phyloP scores from a whole-genome alignment of 2,888 invertebrate genomes.

The Cyclophora albipunctata region DNA sequence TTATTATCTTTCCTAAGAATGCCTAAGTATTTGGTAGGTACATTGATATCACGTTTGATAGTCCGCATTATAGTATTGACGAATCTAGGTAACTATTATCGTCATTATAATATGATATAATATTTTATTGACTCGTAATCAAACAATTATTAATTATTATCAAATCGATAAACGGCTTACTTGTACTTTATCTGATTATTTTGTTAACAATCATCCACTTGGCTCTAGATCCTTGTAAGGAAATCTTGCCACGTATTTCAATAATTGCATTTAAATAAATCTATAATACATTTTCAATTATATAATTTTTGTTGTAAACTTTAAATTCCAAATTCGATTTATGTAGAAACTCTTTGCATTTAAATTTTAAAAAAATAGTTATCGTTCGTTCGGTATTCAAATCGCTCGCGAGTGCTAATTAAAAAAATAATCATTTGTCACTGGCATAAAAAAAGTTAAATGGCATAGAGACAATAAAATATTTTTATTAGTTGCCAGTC shows the following conservation, averaged over 20 bases:
- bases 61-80: no score
- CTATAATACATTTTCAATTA: no score
- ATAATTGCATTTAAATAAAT: not conserved
- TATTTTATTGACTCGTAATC: conserved; percentile 29
- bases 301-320: no score
- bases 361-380: not conserved
- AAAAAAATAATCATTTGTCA: conserved; percentile 13
- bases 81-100: no score
- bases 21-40: no score
- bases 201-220: conserved; percentile 42
- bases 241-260: conserved; percentile 23
- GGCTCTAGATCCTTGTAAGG: conserved; percentile 43
- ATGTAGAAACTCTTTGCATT: not conserved
- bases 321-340: no score
- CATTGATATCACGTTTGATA: no score
- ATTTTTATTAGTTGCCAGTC: conserved; percentile 14
- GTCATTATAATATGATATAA: not conserved
- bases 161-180: conserved; percentile 56
- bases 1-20: no score
- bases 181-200: conserved; percentile 47
- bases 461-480: no score
- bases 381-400: conserved; percentile 5
- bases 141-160: conserved; percentile 40
- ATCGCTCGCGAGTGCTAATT: no score
- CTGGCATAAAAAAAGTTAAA: conserved; percentile 9